phyloP scores from a whole-genome alignment of 2,113 vertebrate species.

The Carettochelys insculpta region DNA sequence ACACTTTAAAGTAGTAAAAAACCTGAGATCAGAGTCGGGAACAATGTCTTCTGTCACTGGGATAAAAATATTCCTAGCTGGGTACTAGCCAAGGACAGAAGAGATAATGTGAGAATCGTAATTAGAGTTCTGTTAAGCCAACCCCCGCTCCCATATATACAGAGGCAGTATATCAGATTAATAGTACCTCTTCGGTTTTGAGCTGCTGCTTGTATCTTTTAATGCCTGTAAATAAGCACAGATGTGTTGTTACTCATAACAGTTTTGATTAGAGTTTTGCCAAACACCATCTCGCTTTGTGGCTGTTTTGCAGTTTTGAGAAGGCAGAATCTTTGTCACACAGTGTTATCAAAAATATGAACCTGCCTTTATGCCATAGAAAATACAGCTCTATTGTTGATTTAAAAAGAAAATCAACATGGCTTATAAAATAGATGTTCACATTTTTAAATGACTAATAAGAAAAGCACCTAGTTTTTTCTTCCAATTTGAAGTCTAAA shows the following conservation, averaged over 20 bases:
- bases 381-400: neutral
- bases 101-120: conserved; percentile 18
- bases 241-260: conserved; percentile 50
- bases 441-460: neutral
- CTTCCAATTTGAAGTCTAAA: conserved; percentile 2
- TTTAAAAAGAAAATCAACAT: neutral
- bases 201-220: conserved; percentile 26
- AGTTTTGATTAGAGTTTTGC: conserved; percentile 67
- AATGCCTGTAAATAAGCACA: conserved; percentile 71
- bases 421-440: neutral
- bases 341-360: conserved; percentile 17
- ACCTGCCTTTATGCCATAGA: neutral
- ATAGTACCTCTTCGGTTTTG: conserved; percentile 17
- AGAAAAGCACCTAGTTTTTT: neutral
- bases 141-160: conserved; percentile 36
- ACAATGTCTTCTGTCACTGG: neutral
- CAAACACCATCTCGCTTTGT: conserved; percentile 30
- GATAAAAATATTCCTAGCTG: conserved; percentile 28
- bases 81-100: neutral
- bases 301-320: conserved; percentile 1
- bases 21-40: conserved; percentile 24
- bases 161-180: conserved; percentile 44
- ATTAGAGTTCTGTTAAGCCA: conserved; percentile 30
- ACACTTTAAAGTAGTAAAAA: conserved; percentile 41
- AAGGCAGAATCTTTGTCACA: conserved; percentile 44